These are phyloP conservation scores for Hyaena hyaena DNA, from an alignment of 2,113 vertebrate species.

Conservation along the genomic window DNA sequence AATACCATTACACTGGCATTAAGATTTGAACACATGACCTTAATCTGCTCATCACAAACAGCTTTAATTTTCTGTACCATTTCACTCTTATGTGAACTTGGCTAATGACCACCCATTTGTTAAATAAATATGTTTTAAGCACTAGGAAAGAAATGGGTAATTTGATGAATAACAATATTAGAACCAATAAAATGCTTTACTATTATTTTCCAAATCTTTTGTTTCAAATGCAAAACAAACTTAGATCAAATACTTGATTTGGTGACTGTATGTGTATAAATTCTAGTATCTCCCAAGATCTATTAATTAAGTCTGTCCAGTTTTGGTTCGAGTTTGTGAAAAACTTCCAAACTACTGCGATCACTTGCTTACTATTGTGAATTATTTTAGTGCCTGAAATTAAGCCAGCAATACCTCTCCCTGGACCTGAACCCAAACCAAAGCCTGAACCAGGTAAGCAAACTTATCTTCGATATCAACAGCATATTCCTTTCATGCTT, in stretches of 20 bases:
- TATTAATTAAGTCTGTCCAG: not conserved
- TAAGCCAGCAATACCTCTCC: constrained; percentile 83
- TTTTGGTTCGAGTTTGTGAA: constrained; percentile 34
- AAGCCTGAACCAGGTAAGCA: constrained; percentile 87
- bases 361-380: constrained; percentile 79
- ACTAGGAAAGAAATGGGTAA: not conserved
- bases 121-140: constrained; percentile 15
- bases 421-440: constrained; percentile 84
- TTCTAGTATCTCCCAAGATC: not conserved
- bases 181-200: not conserved
- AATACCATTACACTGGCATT: not conserved
- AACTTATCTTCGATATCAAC: not conserved
- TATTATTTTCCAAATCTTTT: constrained; percentile 50
- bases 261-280: not conserved
- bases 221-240: constrained; percentile 26
- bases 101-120: not conserved
- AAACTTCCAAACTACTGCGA: constrained; percentile 51
- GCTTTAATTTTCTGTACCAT: not conserved
- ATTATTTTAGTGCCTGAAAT: constrained; percentile 87
- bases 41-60: not conserved
- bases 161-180: not conserved
- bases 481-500: not conserved
- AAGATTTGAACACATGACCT: not conserved
- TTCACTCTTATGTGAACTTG: not conserved
- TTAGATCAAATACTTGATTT: not conserved